A percentile compares a stretch with the other conserved stretches of the same genome.
These are phyloP conservation scores for Zelleria hepariella DNA, from an alignment of 2,888 invertebrate genomes.

Conservation along the genomic window DNA sequence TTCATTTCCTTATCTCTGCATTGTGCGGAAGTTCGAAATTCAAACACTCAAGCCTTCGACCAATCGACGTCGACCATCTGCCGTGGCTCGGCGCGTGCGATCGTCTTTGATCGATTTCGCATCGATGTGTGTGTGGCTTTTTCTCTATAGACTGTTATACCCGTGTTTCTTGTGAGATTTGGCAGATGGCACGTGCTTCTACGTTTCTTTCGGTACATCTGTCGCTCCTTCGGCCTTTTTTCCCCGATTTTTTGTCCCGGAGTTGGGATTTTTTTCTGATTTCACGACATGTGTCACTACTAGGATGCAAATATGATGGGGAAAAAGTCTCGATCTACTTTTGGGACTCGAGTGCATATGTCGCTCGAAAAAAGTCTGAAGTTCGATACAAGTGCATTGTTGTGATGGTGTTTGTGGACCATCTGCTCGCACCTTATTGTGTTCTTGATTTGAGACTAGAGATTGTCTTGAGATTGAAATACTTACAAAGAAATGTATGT, in stretches of 20 bases:
- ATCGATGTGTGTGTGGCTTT: slow-evolving; percentile 33
- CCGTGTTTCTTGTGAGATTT: slow-evolving; percentile 51
- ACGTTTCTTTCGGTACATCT: slow-evolving; percentile 62
- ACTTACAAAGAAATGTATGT: neutral
- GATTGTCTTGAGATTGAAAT: neutral
- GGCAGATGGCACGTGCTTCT: slow-evolving; percentile 69
- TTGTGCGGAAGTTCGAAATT: slow-evolving; percentile 61
- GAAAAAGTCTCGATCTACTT: slow-evolving; percentile 46
- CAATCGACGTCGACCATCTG: slow-evolving; percentile 62
- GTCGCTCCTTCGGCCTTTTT: slow-evolving; percentile 53
- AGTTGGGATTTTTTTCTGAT: slow-evolving; percentile 14
- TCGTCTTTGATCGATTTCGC: slow-evolving; percentile 49
- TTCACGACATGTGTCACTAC: slow-evolving; percentile 54
- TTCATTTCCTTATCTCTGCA: slow-evolving; percentile 56
- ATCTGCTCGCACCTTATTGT: slow-evolving; percentile 54
- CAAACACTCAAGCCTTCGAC: slow-evolving; percentile 48
- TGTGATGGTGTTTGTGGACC: slow-evolving; percentile 33
- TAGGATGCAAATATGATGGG: slow-evolving; percentile 64
- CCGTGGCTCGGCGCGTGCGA: slow-evolving; percentile 51
- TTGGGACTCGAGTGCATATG: slow-evolving; percentile 48
- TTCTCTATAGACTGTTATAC: neutral
- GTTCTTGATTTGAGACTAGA: neutral
- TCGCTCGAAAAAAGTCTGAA: slow-evolving; percentile 54
- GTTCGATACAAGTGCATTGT: slow-evolving; percentile 58
- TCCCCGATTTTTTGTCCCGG: slow-evolving; percentile 39